phyloP scores from a whole-genome alignment of 2,888 invertebrate species.

The Coleophora flavipennella region DNA sequence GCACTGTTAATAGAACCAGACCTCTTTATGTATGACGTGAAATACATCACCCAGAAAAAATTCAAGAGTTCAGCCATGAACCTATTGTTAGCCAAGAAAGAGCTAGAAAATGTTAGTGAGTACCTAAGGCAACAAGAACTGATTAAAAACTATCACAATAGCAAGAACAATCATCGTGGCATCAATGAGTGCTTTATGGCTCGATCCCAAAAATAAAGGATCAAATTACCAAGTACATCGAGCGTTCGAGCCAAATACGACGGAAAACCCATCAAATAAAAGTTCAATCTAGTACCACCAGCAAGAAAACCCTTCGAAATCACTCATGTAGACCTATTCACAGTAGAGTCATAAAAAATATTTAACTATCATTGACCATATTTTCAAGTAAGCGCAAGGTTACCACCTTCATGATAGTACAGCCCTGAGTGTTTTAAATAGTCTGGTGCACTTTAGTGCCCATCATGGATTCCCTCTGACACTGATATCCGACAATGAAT shows the following conservation, averaged over 20 bases:
- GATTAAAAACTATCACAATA: slow-evolving; percentile 1
- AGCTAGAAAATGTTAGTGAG: slow-evolving; percentile 1
- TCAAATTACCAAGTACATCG: too few relatives aligned
- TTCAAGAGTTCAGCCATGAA: slow-evolving; percentile 9
- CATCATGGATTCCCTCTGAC: neutral
- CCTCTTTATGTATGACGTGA: slow-evolving; percentile 1
- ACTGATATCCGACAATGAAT: neutral
- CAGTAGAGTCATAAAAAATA: slow-evolving; percentile 7
- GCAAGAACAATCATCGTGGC: slow-evolving; percentile 21
- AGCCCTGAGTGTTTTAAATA: slow-evolving; percentile 10
- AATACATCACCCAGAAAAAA: slow-evolving; percentile 3
- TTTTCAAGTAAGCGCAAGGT: slow-evolving; percentile 13
- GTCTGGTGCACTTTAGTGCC: neutral
- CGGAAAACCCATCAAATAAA: slow-evolving; percentile 13
- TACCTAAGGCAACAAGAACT: slow-evolving; percentile 4
- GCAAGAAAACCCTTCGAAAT: slow-evolving; percentile 14
- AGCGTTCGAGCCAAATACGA: slow-evolving; percentile 16
- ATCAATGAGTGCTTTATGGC: slow-evolving; percentile 19
- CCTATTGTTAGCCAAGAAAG: slow-evolving; percentile 4
- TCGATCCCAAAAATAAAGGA: slow-evolving; percentile 14
- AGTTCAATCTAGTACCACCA: slow-evolving; percentile 13
- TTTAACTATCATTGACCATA: slow-evolving; percentile 9
- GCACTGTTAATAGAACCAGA: neutral
- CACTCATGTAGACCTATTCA: slow-evolving; percentile 14
- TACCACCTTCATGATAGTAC: slow-evolving; percentile 10